phyloP scores from a whole-genome alignment of 1,140 invertebrate genomes.

The Papilio polytes region DNA sequence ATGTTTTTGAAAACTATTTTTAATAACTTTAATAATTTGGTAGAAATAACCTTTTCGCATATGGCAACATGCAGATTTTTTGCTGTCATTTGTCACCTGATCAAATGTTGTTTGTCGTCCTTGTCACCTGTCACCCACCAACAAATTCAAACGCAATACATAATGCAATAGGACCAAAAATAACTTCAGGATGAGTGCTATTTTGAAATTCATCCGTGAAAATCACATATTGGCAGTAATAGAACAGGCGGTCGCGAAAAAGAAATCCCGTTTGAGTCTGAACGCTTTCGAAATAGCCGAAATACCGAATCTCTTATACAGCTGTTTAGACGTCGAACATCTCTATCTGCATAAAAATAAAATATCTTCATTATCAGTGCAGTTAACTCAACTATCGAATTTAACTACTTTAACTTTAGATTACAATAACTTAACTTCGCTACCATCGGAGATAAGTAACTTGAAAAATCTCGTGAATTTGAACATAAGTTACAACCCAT shows the following conservation, averaged over 20 bases:
- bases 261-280: constrained; percentile 83
- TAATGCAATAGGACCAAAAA: constrained; percentile 74
- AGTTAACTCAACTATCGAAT: constrained; percentile 72
- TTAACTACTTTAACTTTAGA: constrained; percentile 84
- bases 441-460: constrained; percentile 85
- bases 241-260: constrained; percentile 84
- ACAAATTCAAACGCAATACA: constrained; percentile 72
- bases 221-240: constrained; percentile 86
- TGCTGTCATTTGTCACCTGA: constrained; percentile 41
- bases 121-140: constrained; percentile 43
- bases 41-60: neutral
- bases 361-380: constrained; percentile 78
- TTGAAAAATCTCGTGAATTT: constrained; percentile 89
- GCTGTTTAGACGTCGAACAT: constrained; percentile 83
- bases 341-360: constrained; percentile 86
- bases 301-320: constrained; percentile 82
- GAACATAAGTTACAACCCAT: constrained; percentile 93
- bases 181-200: constrained; percentile 83
- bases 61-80: constrained; percentile 1
- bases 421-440: constrained; percentile 88
- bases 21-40: neutral
- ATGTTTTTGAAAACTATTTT: too few species aligned
- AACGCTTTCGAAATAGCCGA: constrained; percentile 85
- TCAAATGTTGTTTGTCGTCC: constrained; percentile 37
- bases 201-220: constrained; percentile 86